These are phyloP conservation scores for Drosophila buzzatii DNA, from an alignment of 2,888 invertebrate species.

Conservation along the genomic window DNA sequence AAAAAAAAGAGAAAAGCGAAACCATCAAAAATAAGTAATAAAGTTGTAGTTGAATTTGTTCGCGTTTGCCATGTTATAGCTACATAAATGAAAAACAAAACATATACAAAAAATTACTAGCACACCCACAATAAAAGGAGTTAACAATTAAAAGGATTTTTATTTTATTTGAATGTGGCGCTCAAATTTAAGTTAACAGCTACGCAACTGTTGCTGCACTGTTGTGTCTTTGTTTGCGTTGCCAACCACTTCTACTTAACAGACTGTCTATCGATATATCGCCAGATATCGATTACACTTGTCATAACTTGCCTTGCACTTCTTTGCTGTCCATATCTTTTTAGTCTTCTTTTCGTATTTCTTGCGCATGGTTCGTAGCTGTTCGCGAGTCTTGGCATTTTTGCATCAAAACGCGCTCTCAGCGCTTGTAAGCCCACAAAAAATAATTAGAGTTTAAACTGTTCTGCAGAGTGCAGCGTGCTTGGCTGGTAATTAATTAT, in stretches of 20 bases:
- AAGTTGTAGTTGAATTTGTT: conserved; percentile 69
- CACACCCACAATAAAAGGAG: conserved; percentile 56
- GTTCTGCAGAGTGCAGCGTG: conserved; percentile 61
- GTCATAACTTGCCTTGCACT: conserved; percentile 31
- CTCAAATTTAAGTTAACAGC: neutral
- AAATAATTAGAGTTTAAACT: conserved; percentile 27
- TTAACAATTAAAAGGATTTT: neutral
- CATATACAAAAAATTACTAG: conserved; percentile 50
- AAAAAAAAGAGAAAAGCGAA: neutral
- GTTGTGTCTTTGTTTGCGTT: neutral
- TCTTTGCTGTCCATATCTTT: conserved; percentile 26
- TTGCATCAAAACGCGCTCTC: conserved; percentile 59
- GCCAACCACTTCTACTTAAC: conserved; percentile 18
- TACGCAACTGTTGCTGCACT: conserved; percentile 14
- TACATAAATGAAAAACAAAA: conserved; percentile 54
- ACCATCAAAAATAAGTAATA: conserved; percentile 3
- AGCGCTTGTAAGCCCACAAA: conserved; percentile 52
- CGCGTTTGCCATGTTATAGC: conserved; percentile 60
- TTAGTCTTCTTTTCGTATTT: conserved; percentile 59
- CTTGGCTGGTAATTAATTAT: conserved; percentile 56
- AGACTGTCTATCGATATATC: conserved; percentile 17
- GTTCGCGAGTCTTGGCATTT: conserved; percentile 49
- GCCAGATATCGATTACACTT: conserved; percentile 28
- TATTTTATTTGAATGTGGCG: conserved; percentile 4
- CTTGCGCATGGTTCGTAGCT: conserved; percentile 52